Conservation (phyloP, 2,113 vertebrate genomes). For the Pteruthius melanotis region DNA sequence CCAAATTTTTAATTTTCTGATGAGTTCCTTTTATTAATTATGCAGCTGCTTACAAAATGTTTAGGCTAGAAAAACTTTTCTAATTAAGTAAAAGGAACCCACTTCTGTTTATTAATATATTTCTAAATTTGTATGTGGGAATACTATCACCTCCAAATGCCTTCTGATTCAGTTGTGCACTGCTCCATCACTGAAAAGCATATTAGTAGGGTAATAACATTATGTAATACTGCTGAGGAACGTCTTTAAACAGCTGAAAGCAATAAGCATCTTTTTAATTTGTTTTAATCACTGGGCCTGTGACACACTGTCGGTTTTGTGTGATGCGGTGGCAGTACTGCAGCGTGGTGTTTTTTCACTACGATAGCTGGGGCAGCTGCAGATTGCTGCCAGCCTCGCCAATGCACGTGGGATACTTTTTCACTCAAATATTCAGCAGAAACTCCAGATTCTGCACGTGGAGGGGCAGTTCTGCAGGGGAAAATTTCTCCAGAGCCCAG, state of each 20-base stretch:
- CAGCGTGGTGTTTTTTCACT: neutral
- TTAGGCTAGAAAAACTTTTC: neutral
- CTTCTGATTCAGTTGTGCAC: neutral
- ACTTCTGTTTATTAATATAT: neutral
- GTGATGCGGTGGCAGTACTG: too few relatives aligned
- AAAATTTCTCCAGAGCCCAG: neutral
- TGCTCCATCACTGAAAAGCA: neutral
- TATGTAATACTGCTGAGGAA: neutral
- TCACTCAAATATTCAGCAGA: neutral
- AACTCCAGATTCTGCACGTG: neutral
- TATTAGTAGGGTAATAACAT: neutral
- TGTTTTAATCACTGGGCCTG: neutral
- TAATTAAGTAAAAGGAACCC: constrained; percentile 13
- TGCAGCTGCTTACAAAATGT: neutral
- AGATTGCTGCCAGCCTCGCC: neutral
- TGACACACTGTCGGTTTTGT: rapidly evolving
- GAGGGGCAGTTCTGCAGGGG: neutral
- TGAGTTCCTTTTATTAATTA: constrained; percentile 9
- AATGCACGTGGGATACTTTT: neutral
- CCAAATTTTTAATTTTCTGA: neutral
- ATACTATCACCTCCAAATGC: neutral
- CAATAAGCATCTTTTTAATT: neutral
- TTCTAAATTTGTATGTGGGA: neutral
- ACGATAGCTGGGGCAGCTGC: rapidly evolving
- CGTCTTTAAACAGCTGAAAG: neutral